Evolutionary conservation across 2,888 invertebrate genomes (phyloP).

Genomic region (Calameuta pallipes): DNA sequence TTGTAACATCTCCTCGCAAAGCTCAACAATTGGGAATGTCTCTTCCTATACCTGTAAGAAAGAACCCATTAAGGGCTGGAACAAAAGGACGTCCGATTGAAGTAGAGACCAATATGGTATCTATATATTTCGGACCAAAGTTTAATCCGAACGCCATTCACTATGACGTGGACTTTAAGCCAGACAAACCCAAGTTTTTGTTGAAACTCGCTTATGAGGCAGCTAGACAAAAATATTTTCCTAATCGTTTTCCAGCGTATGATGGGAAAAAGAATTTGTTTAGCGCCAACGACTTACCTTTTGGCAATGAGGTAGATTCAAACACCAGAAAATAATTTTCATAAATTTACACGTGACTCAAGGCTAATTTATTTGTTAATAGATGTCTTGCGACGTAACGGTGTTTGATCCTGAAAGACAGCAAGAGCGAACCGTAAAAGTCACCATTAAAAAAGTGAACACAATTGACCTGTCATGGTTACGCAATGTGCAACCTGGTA

Average conservation of each 20-base stretch:
- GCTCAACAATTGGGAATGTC: conserved; percentile 5
- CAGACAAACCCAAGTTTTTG: conserved; percentile 77
- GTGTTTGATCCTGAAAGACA: conserved; percentile 60
- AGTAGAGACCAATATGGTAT: conserved; percentile 76
- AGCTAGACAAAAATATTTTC: conserved; percentile 60
- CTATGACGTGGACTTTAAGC: conserved; percentile 83
- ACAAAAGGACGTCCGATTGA: conserved; percentile 64
- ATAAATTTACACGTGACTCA: conserved; percentile 1
- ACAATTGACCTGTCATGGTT: conserved; percentile 69
- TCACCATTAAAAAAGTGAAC: conserved; percentile 70
- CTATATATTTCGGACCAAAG: conserved; percentile 68
- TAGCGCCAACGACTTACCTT: conserved; percentile 66
- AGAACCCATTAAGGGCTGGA: conserved; percentile 47
- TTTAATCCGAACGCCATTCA: conserved; percentile 70
- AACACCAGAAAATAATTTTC: background rate
- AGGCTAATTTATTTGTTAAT: background rate
- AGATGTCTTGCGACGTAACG: conserved; percentile 49
- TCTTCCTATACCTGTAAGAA: conserved; percentile 42
- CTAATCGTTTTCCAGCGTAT: conserved; percentile 72
- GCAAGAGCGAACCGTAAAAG: conserved; percentile 60
- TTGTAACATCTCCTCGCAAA: background rate
- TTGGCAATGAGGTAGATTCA: conserved; percentile 52
- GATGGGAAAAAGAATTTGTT: conserved; percentile 81
- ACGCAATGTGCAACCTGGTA: conserved; percentile 70
- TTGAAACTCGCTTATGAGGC: conserved; percentile 68